A percentile compares a stretch with the other conserved stretches of the same genome.
Conservation (phyloP, 2,888 invertebrate species). For the Frankliniella intonsa region DNA sequence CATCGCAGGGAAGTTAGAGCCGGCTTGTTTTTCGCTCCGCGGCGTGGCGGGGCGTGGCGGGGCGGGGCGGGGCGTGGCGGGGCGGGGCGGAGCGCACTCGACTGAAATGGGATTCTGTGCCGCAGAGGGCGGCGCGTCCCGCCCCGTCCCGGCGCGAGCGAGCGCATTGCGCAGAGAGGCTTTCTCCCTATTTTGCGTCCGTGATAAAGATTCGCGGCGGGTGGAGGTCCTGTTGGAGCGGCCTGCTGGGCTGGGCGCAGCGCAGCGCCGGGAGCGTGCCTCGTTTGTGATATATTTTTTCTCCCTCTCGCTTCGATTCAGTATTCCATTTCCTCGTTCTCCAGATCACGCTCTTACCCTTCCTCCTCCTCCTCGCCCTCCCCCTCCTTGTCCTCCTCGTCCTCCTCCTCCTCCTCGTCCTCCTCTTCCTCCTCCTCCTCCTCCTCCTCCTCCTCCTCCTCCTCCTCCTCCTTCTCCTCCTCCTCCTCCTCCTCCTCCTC, state of each 20-base stretch:
- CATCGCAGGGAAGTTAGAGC: background rate
- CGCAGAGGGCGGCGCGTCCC: background rate
- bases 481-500: background rate
- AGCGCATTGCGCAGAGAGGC: background rate
- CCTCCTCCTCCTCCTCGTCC: background rate
- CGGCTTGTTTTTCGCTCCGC: background rate
- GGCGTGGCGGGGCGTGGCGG: background rate
- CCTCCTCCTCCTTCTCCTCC: background rate
- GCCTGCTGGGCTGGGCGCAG: background rate
- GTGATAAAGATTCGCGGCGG: background rate
- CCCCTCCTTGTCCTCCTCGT: background rate
- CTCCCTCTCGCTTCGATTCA: no score
- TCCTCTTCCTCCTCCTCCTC: no score
- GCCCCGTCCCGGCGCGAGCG: background rate
- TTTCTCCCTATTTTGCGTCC: constrained; percentile 15
- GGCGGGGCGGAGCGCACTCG: background rate
- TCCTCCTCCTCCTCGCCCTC: background rate
- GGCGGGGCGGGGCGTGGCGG: background rate
- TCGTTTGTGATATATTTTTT: no score
- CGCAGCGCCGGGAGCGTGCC: background rate
- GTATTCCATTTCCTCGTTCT: no score
- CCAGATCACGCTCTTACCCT: background rate
- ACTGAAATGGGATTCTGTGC: background rate
- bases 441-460: background rate
- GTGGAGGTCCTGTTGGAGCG: no score